A percentile compares a stretch with the other conserved stretches of the same genome.
Evolutionary conservation across 1,140 invertebrate species (phyloP).

Genomic region (Hetaerina americana): DNA sequence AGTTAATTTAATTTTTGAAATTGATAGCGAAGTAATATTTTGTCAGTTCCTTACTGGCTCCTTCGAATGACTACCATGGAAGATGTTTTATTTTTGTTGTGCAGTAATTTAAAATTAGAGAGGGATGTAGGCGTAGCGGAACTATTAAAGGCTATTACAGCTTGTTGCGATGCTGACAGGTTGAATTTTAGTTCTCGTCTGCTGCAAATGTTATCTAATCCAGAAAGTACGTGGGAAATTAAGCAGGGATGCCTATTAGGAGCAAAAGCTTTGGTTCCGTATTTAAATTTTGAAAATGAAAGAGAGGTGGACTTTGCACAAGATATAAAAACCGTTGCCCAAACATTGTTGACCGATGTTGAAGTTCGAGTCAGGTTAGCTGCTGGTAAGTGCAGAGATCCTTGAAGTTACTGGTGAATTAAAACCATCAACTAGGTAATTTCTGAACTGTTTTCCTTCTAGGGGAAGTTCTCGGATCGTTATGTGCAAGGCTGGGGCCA

Average conservation of each 20-base stretch:
- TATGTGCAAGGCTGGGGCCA: slow-evolving; percentile 28
- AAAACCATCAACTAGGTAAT: too few species aligned
- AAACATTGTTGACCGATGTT: slow-evolving; percentile 27
- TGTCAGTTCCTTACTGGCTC: too few species aligned
- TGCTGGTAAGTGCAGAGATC: slow-evolving; percentile 24
- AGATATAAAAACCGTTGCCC: slow-evolving; percentile 20
- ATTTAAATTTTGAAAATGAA: slow-evolving; percentile 20
- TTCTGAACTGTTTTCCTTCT: too few species aligned
- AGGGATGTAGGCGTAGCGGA: slow-evolving; percentile 27
- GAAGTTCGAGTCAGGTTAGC: slow-evolving; percentile 33
- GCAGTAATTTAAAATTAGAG: slow-evolving; percentile 29
- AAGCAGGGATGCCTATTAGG: slow-evolving; percentile 32
- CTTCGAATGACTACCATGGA: too few species aligned
- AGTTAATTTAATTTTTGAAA: too few species aligned
- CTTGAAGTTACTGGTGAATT: neutral
- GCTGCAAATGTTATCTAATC: slow-evolving; percentile 13
- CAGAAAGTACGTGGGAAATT: slow-evolving; percentile 22
- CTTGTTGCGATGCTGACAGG: slow-evolving; percentile 16
- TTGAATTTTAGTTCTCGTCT: slow-evolving; percentile 20
- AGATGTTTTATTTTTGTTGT: slow-evolving; percentile 17
- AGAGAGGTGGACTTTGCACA: slow-evolving; percentile 23
- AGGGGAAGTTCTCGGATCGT: slow-evolving; percentile 32
- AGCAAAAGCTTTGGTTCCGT: slow-evolving; percentile 24
- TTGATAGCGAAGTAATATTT: too few species aligned
- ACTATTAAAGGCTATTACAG: slow-evolving; percentile 23